Evolutionary conservation across 2,797 vertebrate species (phyloP).

Genomic region (Acanthopagrus latus): DNA sequence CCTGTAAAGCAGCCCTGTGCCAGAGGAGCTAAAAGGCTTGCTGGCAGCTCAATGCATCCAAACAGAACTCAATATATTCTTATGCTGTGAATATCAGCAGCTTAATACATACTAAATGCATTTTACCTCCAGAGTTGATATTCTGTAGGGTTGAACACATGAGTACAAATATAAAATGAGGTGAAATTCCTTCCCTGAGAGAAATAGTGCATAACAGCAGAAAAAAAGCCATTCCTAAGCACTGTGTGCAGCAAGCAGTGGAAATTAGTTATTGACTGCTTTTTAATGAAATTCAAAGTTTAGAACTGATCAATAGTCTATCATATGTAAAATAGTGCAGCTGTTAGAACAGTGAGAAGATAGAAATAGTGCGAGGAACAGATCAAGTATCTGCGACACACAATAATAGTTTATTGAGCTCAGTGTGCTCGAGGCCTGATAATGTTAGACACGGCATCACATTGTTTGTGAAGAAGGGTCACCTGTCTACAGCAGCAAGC

Average conservation of each 20-base stretch:
- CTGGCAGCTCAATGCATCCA: slow-evolving; percentile 79
- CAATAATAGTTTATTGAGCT: slow-evolving; percentile 72
- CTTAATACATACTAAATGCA: slow-evolving; percentile 70
- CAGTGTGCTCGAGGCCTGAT: slow-evolving; percentile 56
- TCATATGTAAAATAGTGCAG: slow-evolving; percentile 85
- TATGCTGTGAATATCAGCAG: slow-evolving; percentile 63
- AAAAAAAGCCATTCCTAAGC: slow-evolving; percentile 74
- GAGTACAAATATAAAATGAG: slow-evolving; percentile 63
- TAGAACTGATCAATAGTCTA: slow-evolving; percentile 86
- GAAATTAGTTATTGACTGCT: slow-evolving; percentile 87
- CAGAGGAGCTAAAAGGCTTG: slow-evolving; percentile 75
- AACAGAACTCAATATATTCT: slow-evolving; percentile 68
- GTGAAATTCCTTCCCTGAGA: slow-evolving; percentile 60
- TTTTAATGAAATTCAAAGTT: slow-evolving; percentile 90
- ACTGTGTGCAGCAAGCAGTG: slow-evolving; percentile 81
- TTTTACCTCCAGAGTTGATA: slow-evolving; percentile 64
- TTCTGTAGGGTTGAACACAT: slow-evolving; percentile 61
- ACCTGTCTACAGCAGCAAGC: slow-evolving; percentile 74
- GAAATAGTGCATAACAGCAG: slow-evolving; percentile 75
- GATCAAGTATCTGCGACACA: slow-evolving; percentile 70
- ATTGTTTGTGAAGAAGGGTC: slow-evolving; percentile 80
- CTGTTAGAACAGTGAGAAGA: slow-evolving; percentile 66
- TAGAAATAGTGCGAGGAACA: slow-evolving; percentile 69
- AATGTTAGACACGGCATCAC: slow-evolving; percentile 58
- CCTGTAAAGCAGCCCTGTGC: slow-evolving; percentile 56